Conservation (phyloP, 2,113 vertebrate species). For the Channa maculata region DNA sequence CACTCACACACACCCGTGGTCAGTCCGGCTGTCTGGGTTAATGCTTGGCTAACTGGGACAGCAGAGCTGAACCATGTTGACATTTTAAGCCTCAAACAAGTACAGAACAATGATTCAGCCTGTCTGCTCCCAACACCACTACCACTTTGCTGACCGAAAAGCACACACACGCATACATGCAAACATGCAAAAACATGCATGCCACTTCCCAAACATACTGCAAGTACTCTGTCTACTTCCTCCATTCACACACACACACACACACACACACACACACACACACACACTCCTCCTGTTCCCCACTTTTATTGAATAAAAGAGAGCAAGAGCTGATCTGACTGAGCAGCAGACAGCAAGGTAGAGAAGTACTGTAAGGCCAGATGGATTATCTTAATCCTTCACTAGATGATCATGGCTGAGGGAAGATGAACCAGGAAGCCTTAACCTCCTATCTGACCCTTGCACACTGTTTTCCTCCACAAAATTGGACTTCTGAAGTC, state of each 20-base stretch:
- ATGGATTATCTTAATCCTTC: constrained; percentile 81
- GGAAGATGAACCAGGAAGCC: constrained; percentile 74
- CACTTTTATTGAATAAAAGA: constrained; percentile 73
- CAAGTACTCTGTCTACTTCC: constrained; percentile 30
- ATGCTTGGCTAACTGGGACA: constrained; percentile 84
- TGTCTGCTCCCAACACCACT: constrained; percentile 49
- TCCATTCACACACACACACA: constrained; percentile 24
- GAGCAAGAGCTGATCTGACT: constrained; percentile 77
- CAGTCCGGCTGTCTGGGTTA: constrained; percentile 83
- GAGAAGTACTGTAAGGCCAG: constrained; percentile 77
- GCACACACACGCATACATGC: constrained; percentile 41
- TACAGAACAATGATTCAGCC: constrained; percentile 82
- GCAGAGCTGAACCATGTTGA: constrained; percentile 82
- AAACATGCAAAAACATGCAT: constrained; percentile 56
- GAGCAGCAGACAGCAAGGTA: constrained; percentile 67
- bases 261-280: constrained; percentile 60
- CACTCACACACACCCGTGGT: constrained; percentile 69
- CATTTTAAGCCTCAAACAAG: constrained; percentile 82
- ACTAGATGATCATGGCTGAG: constrained; percentile 68
- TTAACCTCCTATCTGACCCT: constrained; percentile 54
- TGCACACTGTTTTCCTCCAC: constrained; percentile 29
- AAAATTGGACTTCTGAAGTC: constrained; percentile 45
- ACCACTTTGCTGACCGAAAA: constrained; percentile 66
- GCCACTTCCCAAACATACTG: constrained; percentile 63
- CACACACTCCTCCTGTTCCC: constrained; percentile 64